phyloP scores from a whole-genome alignment of 2,113 vertebrate species.

The Colius striatus region DNA sequence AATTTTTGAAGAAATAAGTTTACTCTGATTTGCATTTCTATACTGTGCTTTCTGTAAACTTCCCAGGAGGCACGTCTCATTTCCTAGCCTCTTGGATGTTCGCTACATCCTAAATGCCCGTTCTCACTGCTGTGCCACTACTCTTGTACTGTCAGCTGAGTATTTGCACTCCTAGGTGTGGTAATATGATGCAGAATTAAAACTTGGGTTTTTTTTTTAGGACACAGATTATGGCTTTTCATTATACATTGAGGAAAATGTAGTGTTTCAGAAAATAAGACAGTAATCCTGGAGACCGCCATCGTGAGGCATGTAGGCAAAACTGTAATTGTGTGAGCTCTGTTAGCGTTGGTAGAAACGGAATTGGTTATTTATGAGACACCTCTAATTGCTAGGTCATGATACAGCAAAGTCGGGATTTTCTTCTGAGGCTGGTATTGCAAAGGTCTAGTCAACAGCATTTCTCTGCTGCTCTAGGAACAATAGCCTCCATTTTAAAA shows the following conservation, averaged over 20 bases:
- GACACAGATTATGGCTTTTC: background rate
- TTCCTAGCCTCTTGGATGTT: background rate
- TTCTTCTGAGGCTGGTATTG: too few relatives aligned
- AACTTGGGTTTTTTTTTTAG: background rate
- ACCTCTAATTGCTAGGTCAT: background rate
- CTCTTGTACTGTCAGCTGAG: background rate
- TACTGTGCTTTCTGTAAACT: background rate
- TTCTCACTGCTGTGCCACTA: background rate
- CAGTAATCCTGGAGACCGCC: background rate
- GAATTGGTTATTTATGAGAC: background rate
- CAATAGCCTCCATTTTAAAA: slow-evolving; percentile 18
- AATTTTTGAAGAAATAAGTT: background rate
- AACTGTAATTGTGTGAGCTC: background rate
- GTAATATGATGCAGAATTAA: background rate
- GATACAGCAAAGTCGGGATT: background rate
- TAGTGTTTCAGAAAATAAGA: background rate
- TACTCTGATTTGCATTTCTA: background rate
- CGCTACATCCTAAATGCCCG: background rate
- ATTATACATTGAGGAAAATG: background rate
- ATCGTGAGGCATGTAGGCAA: background rate
- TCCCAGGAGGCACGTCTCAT: background rate
- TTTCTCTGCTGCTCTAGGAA: background rate
- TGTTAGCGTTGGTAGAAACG: background rate
- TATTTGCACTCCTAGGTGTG: background rate
- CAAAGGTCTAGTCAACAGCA: background rate